Evolutionary conservation across 2,797 vertebrate genomes (phyloP).

Genomic region (Fundulus diaphanus): DNA sequence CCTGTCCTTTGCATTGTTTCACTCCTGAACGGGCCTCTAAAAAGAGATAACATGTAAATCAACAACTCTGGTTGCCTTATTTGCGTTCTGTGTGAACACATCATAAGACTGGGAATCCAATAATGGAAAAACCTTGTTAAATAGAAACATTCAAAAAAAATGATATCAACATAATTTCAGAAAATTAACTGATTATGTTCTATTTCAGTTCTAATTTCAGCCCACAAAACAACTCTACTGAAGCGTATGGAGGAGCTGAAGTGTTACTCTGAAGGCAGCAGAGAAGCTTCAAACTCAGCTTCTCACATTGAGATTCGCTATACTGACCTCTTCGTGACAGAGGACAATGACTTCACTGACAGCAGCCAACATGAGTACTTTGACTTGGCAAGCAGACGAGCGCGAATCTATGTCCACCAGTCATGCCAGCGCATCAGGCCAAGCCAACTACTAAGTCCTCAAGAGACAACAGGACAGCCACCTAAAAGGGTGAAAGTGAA

Average conservation of each 20-base stretch:
- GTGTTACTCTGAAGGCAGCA: constrained; percentile 65
- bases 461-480: constrained; percentile 15
- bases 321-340: constrained; percentile 78
- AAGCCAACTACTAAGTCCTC: constrained; percentile 49
- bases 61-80: no score
- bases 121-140: background rate
- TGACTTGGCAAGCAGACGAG: constrained; percentile 67
- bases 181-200: background rate
- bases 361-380: constrained; percentile 75
- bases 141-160: background rate
- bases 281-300: constrained; percentile 53
- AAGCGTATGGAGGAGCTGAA: constrained; percentile 67
- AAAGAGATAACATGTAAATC: no score
- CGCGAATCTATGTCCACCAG: constrained; percentile 77
- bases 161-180: background rate
- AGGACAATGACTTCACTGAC: constrained; percentile 53
- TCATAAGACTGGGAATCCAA: background rate
- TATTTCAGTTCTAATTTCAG: constrained; percentile 64
- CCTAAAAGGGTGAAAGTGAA: constrained; percentile 76
- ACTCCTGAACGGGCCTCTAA: no score
- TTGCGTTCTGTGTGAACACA: no score
- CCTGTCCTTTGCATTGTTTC: no score
- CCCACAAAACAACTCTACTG: constrained; percentile 71
- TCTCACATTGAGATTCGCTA: constrained; percentile 78
- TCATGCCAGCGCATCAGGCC: constrained; percentile 67